Conservation (phyloP, 2,797 vertebrate species). For the Furcifer pardalis region DNA sequence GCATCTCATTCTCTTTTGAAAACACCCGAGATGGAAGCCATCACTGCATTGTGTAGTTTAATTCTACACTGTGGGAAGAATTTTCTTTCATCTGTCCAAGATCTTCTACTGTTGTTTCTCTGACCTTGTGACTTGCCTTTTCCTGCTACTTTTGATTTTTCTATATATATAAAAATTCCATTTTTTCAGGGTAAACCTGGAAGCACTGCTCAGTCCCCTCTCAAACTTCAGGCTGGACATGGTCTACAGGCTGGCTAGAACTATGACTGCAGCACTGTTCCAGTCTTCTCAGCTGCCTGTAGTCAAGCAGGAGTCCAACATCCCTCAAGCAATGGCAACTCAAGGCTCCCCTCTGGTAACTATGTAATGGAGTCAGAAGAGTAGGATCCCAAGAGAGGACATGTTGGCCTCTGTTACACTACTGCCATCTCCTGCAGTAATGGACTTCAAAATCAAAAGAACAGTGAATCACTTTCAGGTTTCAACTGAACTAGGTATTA, state of each 20-base stretch:
- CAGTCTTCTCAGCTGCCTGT: not conserved
- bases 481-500: constrained; percentile 2
- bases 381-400: not conserved
- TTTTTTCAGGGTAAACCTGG: not conserved
- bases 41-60: no score
- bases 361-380: not conserved
- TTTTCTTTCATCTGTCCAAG: not conserved
- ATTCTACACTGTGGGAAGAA: no score
- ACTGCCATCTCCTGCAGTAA: not conserved
- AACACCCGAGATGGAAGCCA: no score
- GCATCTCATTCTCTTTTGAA: no score
- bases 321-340: not conserved
- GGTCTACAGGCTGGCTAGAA: not conserved
- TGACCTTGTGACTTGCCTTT: not conserved
- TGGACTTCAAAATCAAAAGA: constrained; percentile 4
- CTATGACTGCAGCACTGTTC: not conserved
- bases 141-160: not conserved
- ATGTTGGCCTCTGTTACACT: not conserved
- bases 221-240: not conserved
- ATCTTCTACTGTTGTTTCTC: not conserved
- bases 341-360: not conserved
- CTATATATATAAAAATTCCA: not conserved
- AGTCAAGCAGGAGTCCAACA: not conserved
- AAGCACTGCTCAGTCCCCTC: not conserved
- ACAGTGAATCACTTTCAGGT: constrained; percentile 18